Evolutionary conservation across 1,140 invertebrate genomes (phyloP).

Genomic region (Babylonia areolata): DNA sequence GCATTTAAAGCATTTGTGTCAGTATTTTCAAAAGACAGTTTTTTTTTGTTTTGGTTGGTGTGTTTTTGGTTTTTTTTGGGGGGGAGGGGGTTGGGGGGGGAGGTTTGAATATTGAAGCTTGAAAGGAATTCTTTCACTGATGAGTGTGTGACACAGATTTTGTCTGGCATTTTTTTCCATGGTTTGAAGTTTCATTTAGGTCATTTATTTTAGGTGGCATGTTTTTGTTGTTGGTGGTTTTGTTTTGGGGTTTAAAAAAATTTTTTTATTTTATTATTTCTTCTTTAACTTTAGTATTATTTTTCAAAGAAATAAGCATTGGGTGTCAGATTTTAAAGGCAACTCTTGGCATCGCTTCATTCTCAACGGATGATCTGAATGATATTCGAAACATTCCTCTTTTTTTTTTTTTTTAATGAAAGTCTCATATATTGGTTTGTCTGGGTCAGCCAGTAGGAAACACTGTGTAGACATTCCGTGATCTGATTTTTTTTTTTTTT

Average conservation of each 20-base stretch:
- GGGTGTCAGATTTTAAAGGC: neutral
- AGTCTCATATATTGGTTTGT: too few relatives aligned
- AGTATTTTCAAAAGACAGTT: neutral
- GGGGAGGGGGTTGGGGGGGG: neutral
- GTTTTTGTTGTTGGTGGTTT: neutral
- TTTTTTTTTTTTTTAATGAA: neutral
- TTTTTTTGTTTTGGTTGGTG: too few relatives aligned
- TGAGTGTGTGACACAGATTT: too few relatives aligned
- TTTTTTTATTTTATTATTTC: too few relatives aligned
- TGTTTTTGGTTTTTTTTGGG: neutral
- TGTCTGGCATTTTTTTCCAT: too few relatives aligned
- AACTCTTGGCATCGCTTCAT: neutral
- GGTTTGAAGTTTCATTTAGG: too few relatives aligned
- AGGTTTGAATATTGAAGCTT: too few relatives aligned
- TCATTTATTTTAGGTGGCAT: neutral
- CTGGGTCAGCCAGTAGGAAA: too few relatives aligned
- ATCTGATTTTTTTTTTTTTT: neutral
- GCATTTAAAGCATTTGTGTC: constrained; percentile 18
- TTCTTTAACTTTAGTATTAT: too few relatives aligned
- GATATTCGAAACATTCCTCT: neutral
- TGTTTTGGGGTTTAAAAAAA: too few relatives aligned
- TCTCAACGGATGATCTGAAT: neutral
- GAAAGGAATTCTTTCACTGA: too few relatives aligned
- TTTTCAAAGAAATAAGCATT: neutral
- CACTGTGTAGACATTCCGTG: neutral